Percentiles rank a stretch among this genome's conserved stretches.
These are phyloP conservation scores for Schizopygopsis malacanthus DNA, from an alignment of 2,797 vertebrate species.

Conservation along the genomic window DNA sequence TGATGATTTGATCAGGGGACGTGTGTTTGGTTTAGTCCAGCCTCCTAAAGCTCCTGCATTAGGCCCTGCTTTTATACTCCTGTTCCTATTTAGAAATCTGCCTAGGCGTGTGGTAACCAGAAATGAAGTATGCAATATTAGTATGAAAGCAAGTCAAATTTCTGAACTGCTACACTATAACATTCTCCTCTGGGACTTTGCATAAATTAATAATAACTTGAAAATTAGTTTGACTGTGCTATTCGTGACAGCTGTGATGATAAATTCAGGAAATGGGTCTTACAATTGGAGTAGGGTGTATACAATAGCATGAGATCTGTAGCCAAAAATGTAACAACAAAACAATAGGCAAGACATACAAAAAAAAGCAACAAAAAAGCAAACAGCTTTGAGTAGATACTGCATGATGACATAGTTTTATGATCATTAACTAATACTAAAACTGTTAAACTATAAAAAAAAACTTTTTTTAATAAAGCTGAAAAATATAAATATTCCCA, in stretches of 20 bases:
- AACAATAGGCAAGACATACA: constrained; percentile 44
- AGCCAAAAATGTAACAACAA: constrained; percentile 53
- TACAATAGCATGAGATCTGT: constrained; percentile 20
- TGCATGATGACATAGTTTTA: neutral
- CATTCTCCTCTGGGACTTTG: neutral
- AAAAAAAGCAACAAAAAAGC: neutral
- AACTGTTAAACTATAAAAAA: neutral
- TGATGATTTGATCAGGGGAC: constrained; percentile 15
- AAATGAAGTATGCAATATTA: constrained; percentile 12
- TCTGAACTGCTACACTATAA: neutral
- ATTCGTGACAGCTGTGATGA: constrained; percentile 14
- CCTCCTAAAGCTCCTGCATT: neutral
- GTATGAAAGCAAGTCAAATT: neutral
- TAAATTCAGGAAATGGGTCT: constrained; percentile 24
- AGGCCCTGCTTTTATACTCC: neutral
- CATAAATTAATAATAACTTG: constrained; percentile 1
- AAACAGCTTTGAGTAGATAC: constrained; percentile 5
- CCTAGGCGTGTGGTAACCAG: neutral
- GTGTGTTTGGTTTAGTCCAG: neutral
- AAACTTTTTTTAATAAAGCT: no score
- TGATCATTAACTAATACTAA: neutral
- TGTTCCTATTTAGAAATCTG: neutral
- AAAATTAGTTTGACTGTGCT: neutral
- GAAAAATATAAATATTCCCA: no score
- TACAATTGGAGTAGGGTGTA: neutral